A percentile compares a stretch with the other conserved stretches of the same genome.
Evolutionary conservation across 2,888 invertebrate species (phyloP).

Genomic region (Dasysyrphus tricinctus): DNA sequence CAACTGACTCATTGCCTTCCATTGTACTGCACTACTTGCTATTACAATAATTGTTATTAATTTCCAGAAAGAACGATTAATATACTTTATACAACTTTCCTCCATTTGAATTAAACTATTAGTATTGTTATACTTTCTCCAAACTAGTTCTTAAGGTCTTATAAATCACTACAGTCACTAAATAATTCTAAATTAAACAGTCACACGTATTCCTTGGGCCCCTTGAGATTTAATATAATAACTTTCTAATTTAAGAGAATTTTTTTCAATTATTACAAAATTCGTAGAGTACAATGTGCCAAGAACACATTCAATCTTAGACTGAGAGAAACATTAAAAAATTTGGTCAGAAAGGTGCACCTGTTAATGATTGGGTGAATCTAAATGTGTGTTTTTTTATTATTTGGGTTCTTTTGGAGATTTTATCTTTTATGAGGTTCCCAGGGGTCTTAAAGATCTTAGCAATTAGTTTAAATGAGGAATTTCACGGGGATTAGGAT

Average conservation of each 20-base stretch:
- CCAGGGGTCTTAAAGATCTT: slow-evolving; percentile 7
- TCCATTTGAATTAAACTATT: neutral
- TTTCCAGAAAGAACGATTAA: neutral
- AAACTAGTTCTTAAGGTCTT: neutral
- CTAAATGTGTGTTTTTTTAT: slow-evolving; percentile 7
- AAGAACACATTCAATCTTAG: slow-evolving; percentile 54
- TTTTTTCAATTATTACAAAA: neutral
- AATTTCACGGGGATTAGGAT: slow-evolving; percentile 58
- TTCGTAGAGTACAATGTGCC: neutral
- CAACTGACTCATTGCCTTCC: slow-evolving; percentile 20
- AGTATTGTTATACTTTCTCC: neutral
- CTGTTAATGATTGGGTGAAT: slow-evolving; percentile 33
- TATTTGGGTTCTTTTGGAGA: neutral
- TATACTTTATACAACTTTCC: neutral
- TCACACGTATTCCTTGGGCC: neutral
- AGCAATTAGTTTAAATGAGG: slow-evolving; percentile 3
- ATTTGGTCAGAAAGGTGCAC: slow-evolving; percentile 34
- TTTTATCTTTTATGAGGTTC: neutral
- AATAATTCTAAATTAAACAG: neutral
- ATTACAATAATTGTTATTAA: neutral
- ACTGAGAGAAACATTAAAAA: slow-evolving; percentile 50
- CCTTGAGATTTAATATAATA: neutral
- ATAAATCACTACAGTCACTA: neutral
- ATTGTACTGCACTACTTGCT: neutral
- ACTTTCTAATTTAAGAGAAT: neutral